Conservation (phyloP, 1,140 invertebrate genomes). For the Nilaparvata lugens region DNA sequence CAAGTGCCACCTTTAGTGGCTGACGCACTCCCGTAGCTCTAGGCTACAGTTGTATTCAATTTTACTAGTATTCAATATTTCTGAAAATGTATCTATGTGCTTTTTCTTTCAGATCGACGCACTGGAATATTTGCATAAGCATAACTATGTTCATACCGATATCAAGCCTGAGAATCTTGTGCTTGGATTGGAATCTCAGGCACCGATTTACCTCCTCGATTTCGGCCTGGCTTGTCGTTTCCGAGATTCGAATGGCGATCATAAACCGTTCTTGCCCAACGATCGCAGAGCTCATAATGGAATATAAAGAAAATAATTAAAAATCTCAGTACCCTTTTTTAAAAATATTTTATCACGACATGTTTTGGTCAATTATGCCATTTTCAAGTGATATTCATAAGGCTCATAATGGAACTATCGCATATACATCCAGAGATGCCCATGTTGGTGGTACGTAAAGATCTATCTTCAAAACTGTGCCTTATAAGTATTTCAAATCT, state of each 20-base stretch:
- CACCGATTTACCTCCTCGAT: conserved; percentile 83
- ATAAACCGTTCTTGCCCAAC: conserved; percentile 82
- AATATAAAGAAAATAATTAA: too few species aligned
- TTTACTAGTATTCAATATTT: too few species aligned
- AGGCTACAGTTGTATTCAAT: neutral
- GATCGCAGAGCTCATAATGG: conserved; percentile 84
- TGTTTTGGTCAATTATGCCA: too few species aligned
- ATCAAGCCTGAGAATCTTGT: conserved; percentile 89
- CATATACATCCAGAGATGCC: conserved; percentile 92
- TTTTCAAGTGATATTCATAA: too few species aligned
- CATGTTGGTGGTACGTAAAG: conserved; percentile 90
- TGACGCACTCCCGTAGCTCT: neutral
- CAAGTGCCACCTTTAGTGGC: too few species aligned
- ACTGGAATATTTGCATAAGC: conserved; percentile 80
- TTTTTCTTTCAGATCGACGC: conserved; percentile 72
- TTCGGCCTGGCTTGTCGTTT: conserved; percentile 87
- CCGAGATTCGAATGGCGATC: conserved; percentile 57
- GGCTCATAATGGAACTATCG: conserved; percentile 92
- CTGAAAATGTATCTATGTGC: too few species aligned
- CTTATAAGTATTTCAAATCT: too few species aligned
- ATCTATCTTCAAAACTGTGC: too few species aligned
- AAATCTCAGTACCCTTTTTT: too few species aligned
- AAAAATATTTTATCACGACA: too few species aligned
- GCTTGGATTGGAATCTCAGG: conserved; percentile 42
- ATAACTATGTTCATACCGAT: conserved; percentile 87